Conservation (phyloP, 2,888 invertebrate species). For the Lissocephala sabroskyi region DNA sequence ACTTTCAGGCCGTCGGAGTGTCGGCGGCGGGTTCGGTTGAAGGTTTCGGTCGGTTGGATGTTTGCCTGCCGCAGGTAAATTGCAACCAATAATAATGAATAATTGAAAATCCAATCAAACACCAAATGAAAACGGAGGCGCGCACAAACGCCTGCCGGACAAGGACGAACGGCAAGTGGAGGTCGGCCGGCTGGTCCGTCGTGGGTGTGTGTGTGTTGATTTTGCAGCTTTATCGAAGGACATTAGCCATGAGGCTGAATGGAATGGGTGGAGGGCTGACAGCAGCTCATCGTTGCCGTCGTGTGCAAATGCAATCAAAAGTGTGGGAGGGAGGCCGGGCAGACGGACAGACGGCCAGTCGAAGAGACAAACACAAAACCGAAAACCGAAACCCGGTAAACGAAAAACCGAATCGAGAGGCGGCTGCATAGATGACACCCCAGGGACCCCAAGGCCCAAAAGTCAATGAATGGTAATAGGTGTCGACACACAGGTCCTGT, state of each 20-base stretch:
- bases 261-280: background rate
- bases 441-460: slow-evolving; percentile 55
- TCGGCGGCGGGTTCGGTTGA: background rate
- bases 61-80: slow-evolving; percentile 48
- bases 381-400: slow-evolving; percentile 15
- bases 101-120: slow-evolving; percentile 73
- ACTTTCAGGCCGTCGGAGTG: slow-evolving; percentile 14
- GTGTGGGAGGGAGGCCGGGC: slow-evolving; percentile 28
- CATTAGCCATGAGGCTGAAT: slow-evolving; percentile 41
- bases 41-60: background rate
- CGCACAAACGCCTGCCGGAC: background rate
- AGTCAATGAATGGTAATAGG: slow-evolving; percentile 65
- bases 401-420: slow-evolving; percentile 41
- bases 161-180: background rate
- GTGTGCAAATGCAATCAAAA: slow-evolving; percentile 64
- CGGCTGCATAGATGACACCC: slow-evolving; percentile 64
- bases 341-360: slow-evolving; percentile 7
- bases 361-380: slow-evolving; percentile 10
- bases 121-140: slow-evolving; percentile 67
- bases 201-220: slow-evolving; percentile 51
- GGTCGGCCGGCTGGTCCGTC: slow-evolving; percentile 1
- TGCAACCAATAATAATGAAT: slow-evolving; percentile 72
- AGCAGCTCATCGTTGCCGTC: slow-evolving; percentile 23
- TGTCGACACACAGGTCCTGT: slow-evolving; percentile 55
- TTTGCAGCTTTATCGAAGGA: slow-evolving; percentile 62